Evolutionary conservation across 2,888 invertebrate genomes (phyloP).

Genomic region (Julus scandinavius): DNA sequence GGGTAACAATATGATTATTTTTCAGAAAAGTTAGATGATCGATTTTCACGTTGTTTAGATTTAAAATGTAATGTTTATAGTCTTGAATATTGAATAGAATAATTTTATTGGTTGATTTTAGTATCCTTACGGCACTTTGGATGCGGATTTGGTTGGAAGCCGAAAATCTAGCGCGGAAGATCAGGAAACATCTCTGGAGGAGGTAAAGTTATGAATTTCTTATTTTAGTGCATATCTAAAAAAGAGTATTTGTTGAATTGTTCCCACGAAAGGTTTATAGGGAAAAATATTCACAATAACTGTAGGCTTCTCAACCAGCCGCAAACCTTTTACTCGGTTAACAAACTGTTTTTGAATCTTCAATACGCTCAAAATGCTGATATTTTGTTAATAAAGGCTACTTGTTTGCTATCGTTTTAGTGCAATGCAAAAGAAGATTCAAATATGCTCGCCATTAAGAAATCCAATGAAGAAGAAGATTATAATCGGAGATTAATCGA

Average conservation of each 20-base stretch:
- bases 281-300: no score
- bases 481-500: constrained; percentile 82
- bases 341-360: no score
- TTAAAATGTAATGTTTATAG: not conserved
- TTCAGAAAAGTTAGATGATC: no score
- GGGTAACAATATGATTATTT: no score
- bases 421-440: constrained; percentile 55
- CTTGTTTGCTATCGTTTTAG: constrained; percentile 16
- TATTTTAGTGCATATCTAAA: no score
- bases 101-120: not conserved
- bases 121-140: constrained; percentile 55
- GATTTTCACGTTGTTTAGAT: no score
- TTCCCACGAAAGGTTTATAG: no score
- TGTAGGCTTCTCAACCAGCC: no score
- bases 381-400: no score
- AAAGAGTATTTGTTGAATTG: no score
- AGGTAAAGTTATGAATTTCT: constrained; percentile 37
- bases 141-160: constrained; percentile 25
- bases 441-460: constrained; percentile 62
- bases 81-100: not conserved
- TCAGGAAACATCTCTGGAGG: constrained; percentile 50
- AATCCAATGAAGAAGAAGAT: constrained; percentile 72
- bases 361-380: no score
- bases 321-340: no score
- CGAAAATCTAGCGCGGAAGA: constrained; percentile 16